Conservation (phyloP, 2,797 vertebrate genomes). For the Orientallactaga sibirica region DNA sequence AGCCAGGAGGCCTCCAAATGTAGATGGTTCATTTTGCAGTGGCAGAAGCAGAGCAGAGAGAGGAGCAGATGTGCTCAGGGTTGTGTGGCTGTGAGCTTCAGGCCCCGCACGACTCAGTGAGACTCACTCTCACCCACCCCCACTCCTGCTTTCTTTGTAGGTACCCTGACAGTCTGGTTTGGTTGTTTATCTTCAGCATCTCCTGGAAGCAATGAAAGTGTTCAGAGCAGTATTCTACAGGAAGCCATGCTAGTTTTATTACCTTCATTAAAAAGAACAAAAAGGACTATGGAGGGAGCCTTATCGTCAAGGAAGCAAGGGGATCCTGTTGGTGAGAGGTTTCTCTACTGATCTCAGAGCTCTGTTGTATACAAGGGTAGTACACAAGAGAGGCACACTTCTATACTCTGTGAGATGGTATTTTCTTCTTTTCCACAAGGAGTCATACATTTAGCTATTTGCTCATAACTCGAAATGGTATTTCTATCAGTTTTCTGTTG, state of each 20-base stretch:
- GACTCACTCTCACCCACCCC: too few species aligned
- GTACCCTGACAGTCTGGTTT: not conserved
- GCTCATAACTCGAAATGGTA: not conserved
- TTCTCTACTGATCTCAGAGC: too few species aligned
- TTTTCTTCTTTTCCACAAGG: not conserved
- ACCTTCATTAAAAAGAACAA: too few species aligned
- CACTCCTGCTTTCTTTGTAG: not conserved
- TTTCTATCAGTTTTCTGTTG: not conserved
- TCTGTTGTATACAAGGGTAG: too few species aligned
- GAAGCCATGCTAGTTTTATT: not conserved
- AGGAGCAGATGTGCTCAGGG: too few species aligned
- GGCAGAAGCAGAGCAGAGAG: not conserved
- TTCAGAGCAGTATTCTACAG: not conserved
- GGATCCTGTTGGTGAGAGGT: accelerated
- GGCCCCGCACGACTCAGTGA: accelerated
- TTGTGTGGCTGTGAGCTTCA: too few species aligned
- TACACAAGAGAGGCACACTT: not conserved
- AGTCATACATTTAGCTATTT: not conserved
- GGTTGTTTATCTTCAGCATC: not conserved
- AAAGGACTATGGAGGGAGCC: not conserved
- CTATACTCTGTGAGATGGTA: too few species aligned
- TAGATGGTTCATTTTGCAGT: not conserved
- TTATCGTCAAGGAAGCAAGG: not conserved
- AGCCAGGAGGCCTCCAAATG: not conserved
- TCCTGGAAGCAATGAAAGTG: not conserved